A percentile compares a stretch with the other conserved stretches of the same genome.
Conservation (phyloP, 2,888 invertebrate species). For the Coecobrya sp. region DNA sequence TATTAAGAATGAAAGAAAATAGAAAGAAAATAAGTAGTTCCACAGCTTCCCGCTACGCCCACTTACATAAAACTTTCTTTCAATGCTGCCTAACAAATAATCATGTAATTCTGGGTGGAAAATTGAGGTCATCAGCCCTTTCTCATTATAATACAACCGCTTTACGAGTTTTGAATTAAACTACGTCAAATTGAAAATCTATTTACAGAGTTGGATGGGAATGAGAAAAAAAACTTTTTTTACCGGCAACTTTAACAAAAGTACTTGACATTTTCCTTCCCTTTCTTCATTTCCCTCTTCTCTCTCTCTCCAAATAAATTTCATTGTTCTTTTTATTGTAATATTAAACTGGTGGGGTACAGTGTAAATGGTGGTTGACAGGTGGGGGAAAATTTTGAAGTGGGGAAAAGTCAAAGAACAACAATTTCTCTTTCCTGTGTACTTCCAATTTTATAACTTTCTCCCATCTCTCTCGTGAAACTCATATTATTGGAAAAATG, state of each 20-base stretch:
- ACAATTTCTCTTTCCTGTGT: background rate
- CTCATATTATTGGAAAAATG: background rate
- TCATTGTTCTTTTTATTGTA: background rate
- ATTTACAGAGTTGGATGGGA: background rate
- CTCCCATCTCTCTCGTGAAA: background rate
- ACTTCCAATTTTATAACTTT: background rate
- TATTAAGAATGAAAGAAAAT: background rate
- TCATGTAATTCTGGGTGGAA: background rate
- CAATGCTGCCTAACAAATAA: background rate
- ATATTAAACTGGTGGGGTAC: background rate
- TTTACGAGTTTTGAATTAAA: background rate
- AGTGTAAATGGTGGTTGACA: background rate
- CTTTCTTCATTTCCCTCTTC: background rate
- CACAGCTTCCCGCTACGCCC: background rate
- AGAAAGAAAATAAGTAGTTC: conserved; percentile 1
- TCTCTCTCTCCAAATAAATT: background rate
- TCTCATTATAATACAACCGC: background rate
- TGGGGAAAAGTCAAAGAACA: background rate
- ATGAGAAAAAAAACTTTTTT: background rate
- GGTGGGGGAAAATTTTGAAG: background rate
- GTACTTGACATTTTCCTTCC: background rate
- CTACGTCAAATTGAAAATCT: background rate
- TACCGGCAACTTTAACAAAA: background rate
- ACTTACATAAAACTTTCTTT: background rate
- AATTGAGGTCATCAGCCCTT: background rate